Conservation (phyloP, 1,140 invertebrate genomes). For the Tigriopus japonicus region DNA sequence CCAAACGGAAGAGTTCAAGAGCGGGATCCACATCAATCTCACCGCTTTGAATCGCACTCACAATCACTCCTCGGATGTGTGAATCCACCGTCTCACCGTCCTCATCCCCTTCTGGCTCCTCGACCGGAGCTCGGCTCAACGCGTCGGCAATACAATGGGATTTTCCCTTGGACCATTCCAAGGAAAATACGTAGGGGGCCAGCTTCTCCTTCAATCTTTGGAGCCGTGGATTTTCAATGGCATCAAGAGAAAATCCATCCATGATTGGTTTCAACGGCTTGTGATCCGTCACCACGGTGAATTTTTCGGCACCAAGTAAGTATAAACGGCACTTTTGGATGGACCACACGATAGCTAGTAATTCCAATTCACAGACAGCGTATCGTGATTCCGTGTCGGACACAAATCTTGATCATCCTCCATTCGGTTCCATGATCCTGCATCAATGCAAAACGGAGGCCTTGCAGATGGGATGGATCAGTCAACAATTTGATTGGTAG, state of each 20-base stretch:
- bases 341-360: conserved; percentile 18
- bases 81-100: background rate
- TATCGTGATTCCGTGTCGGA: conserved; percentile 18
- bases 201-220: background rate
- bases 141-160: background rate
- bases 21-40: background rate
- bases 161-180: background rate
- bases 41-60: no score
- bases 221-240: conserved; percentile 16
- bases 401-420: conserved; percentile 7
- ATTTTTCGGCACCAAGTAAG: conserved; percentile 14
- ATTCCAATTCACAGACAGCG: conserved; percentile 17
- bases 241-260: conserved; percentile 19
- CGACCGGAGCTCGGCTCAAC: background rate
- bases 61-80: no score
- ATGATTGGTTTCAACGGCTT: conserved; percentile 21
- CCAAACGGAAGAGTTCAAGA: background rate
- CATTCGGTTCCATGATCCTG: background rate
- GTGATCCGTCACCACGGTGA: conserved; percentile 23
- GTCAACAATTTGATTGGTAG: background rate
- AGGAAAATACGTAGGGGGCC: background rate
- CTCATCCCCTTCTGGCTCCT: background rate
- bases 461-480: background rate
- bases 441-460: background rate
- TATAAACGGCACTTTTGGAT: conserved; percentile 19